Conservation (phyloP, 2,797 vertebrate genomes). For the Ambastaia sidthimunki region DNA sequence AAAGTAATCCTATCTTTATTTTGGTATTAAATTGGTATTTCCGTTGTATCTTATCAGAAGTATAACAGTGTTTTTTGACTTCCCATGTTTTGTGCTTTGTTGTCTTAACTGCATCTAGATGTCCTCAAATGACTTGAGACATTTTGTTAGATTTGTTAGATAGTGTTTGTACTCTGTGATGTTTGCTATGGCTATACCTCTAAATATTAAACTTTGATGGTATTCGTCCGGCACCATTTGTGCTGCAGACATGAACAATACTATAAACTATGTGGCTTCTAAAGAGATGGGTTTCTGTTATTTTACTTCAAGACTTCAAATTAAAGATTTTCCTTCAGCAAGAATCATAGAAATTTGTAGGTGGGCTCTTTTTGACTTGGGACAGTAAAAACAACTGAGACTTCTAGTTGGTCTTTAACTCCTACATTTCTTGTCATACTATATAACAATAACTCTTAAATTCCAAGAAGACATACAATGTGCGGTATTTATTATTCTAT, state of each 20-base stretch:
- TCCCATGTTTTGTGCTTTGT: constrained; percentile 4
- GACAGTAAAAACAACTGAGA: not conserved
- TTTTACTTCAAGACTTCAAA: constrained; percentile 9
- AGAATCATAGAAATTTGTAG: not conserved
- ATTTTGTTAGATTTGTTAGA: not conserved
- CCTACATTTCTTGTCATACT: no score
- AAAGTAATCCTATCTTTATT: constrained; percentile 52
- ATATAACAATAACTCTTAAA: no score
- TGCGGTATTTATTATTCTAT: no score
- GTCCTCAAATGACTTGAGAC: constrained; percentile 10
- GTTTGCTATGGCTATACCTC: not conserved
- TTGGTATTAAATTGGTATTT: constrained; percentile 46
- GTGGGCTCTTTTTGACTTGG: not conserved
- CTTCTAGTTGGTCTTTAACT: not conserved
- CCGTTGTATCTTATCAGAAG: constrained; percentile 41
- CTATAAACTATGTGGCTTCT: not conserved
- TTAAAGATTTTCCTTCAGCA: not conserved
- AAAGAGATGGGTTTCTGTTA: no score
- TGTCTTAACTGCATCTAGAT: constrained; percentile 8
- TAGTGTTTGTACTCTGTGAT: no score
- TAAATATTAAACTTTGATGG: not conserved
- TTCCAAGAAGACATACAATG: no score
- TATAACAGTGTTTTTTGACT: constrained; percentile 13
- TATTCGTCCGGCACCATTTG: not conserved
- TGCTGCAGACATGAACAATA: not conserved